A percentile compares a stretch with the other conserved stretches of the same genome.
phyloP scores from a whole-genome alignment of 1,140 invertebrate species.

The Drosophila guanche region DNA sequence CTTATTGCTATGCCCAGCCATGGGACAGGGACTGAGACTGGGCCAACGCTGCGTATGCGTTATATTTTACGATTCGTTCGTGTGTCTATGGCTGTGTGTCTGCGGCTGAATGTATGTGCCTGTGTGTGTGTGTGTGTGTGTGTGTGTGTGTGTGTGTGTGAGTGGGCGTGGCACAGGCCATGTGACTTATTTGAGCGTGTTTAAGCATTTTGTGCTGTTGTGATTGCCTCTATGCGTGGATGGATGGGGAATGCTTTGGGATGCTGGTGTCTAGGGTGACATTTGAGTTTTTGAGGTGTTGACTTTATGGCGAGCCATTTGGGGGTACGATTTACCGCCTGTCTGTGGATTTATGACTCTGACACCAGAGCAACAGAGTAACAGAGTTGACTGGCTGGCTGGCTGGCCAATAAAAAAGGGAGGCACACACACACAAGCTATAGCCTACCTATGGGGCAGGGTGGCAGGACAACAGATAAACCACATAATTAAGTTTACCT shows the following conservation, averaged over 20 bases:
- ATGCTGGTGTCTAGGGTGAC: slow-evolving; percentile 19
- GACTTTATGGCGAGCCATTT: slow-evolving; percentile 57
- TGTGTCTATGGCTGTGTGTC: slow-evolving; percentile 41
- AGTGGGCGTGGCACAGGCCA: slow-evolving; percentile 71
- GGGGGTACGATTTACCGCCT: slow-evolving; percentile 50
- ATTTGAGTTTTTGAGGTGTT: slow-evolving; percentile 60
- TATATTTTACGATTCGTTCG: slow-evolving; percentile 67
- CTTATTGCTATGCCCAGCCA: slow-evolving; percentile 55
- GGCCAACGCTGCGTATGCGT: slow-evolving; percentile 67
- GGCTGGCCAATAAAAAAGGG: not conserved
- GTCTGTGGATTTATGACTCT: slow-evolving; percentile 55
- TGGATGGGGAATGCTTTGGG: not conserved
- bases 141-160: slow-evolving; percentile 24
- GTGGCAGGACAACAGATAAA: not conserved
- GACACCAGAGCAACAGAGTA: slow-evolving; percentile 9
- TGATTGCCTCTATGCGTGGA: slow-evolving; percentile 64
- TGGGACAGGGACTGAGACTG: slow-evolving; percentile 46
- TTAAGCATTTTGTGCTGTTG: slow-evolving; percentile 62
- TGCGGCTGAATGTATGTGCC: not conserved
- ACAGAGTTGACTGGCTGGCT: slow-evolving; percentile 16
- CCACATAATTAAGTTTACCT: slow-evolving; percentile 39
- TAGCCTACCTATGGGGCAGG: not conserved
- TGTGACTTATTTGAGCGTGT: slow-evolving; percentile 71
- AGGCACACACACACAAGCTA: not conserved
- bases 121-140: slow-evolving; percentile 7